phyloP scores from a whole-genome alignment of 1,140 invertebrate genomes.

The Paralvinella palmiformis region DNA sequence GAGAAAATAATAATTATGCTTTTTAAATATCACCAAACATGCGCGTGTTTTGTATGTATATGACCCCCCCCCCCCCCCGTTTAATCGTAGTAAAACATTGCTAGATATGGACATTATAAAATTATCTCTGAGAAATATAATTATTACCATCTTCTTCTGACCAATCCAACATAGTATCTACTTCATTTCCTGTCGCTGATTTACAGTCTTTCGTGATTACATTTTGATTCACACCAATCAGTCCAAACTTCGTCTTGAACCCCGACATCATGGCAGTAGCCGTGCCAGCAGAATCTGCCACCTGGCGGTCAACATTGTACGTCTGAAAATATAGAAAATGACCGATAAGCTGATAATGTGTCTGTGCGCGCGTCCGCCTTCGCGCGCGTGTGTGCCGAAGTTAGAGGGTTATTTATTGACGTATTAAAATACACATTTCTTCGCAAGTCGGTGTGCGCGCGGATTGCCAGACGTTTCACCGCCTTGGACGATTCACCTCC shows the following conservation, averaged over 20 bases:
- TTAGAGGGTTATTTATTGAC: no score
- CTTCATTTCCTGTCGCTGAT: slow-evolving; percentile 7
- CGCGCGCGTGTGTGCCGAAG: no score
- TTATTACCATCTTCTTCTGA: slow-evolving; percentile 10
- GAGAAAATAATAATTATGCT: no score
- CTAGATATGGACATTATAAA: background rate
- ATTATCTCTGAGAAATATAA: background rate
- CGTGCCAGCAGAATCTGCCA: slow-evolving; percentile 81
- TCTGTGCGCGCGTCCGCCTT: no score
- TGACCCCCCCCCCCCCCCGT: no score
- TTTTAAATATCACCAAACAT: no score
- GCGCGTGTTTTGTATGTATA: background rate
- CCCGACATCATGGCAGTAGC: slow-evolving; percentile 81
- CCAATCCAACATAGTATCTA: slow-evolving; percentile 2
- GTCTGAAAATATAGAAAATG: no score
- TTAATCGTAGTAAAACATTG: background rate
- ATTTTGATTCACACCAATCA: slow-evolving; percentile 67
- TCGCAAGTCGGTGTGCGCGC: no score
- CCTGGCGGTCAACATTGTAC: slow-evolving; percentile 79
- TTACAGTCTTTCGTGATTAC: slow-evolving; percentile 54
- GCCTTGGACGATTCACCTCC: no score
- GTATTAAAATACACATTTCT: no score
- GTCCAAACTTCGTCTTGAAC: slow-evolving; percentile 74
- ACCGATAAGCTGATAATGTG: no score
- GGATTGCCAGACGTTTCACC: no score